Evolutionary conservation across 2,113 vertebrate species (phyloP).

Genomic region (Apistogramma diplotaenia): DNA sequence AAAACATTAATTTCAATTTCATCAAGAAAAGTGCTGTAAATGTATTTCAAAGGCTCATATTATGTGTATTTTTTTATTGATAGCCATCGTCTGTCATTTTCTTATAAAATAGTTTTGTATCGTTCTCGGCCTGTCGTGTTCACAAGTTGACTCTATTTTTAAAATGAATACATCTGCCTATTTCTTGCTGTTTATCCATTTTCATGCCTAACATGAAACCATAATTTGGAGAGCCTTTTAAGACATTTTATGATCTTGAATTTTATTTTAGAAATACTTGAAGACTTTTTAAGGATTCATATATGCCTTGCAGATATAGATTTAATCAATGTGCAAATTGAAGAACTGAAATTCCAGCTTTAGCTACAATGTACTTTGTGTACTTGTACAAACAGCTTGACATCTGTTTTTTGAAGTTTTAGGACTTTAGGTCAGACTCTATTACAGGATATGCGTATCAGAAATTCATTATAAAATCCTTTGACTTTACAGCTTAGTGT

Average conservation of each 20-base stretch:
- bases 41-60: background rate
- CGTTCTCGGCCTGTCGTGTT: background rate
- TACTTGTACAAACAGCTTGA: background rate
- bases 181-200: background rate
- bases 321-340: background rate
- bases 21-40: background rate
- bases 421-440: background rate
- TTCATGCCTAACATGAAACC: background rate
- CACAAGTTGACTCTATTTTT: background rate
- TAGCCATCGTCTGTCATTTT: background rate
- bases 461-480: background rate
- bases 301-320: background rate
- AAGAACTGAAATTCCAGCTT: background rate
- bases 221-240: background rate
- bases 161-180: background rate
- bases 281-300: background rate
- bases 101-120: background rate
- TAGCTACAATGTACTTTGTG: background rate
- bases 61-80: background rate
- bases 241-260: background rate
- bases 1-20: background rate
- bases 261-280: background rate
- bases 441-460: background rate
- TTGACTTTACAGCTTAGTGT: conserved; percentile 76
- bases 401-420: background rate